These are phyloP conservation scores for Prunella strophiata DNA, from an alignment of 2,797 vertebrate species.

Conservation along the genomic window DNA sequence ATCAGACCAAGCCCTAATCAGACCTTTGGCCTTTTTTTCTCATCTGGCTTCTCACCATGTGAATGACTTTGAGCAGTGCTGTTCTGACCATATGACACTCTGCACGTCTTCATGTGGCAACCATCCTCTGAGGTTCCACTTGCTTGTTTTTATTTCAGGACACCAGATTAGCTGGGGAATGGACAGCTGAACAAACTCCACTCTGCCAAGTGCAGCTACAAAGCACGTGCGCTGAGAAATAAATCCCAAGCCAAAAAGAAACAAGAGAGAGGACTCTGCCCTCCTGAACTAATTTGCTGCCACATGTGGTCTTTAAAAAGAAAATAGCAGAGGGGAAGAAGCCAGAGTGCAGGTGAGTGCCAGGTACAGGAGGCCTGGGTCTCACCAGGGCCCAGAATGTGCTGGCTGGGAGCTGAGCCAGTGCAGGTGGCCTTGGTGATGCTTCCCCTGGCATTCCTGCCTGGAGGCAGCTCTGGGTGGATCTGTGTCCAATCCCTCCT, in stretches of 20 bases:
- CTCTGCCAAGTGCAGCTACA: constrained; percentile 44
- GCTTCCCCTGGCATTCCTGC: not conserved
- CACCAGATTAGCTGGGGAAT: constrained; percentile 58
- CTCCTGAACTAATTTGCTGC: constrained; percentile 19
- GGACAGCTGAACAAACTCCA: constrained; percentile 74
- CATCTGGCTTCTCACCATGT: not conserved
- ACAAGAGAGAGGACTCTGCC: not conserved
- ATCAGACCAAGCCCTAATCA: not conserved
- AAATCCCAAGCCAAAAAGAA: constrained; percentile 11
- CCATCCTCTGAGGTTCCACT: constrained; percentile 11
- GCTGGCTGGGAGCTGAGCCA: not conserved
- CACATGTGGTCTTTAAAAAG: constrained; percentile 8
- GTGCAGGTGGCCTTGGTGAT: not conserved
- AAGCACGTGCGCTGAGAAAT: constrained; percentile 24
- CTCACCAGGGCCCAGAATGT: not conserved
- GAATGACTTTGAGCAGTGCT: not conserved
- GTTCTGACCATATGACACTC: not conserved
- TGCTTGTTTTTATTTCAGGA: constrained; percentile 75
- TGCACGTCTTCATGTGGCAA: not conserved
- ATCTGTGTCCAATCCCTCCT: not conserved
- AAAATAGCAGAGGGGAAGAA: not conserved
- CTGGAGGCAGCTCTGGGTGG: not conserved
- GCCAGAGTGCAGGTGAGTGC: not conserved
- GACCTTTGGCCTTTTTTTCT: not conserved
- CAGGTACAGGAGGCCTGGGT: not conserved